A percentile compares a stretch with the other conserved stretches of the same genome.
Conservation (phyloP, 2,888 invertebrate genomes). For the Steinernema hermaphroditum region DNA sequence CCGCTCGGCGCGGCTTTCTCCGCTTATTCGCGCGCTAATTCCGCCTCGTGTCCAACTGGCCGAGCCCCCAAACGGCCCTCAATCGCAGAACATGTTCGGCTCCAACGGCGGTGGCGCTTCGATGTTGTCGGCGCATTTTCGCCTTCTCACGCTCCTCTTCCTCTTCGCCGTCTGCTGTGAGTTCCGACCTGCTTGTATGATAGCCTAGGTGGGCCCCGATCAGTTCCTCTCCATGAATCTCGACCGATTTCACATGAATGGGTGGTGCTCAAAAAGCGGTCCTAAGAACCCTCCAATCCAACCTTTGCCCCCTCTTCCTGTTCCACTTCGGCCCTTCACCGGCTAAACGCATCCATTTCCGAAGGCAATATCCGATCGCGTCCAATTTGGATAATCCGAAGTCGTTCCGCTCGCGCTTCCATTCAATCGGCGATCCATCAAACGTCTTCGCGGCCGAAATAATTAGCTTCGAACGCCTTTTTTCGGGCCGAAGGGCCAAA, state of each 20-base stretch:
- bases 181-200: background rate
- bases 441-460: background rate
- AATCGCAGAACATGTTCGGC: conserved; percentile 29
- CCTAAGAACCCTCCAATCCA: too few relatives aligned
- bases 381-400: background rate
- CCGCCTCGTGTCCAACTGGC: conserved; percentile 28
- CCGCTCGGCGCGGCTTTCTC: conserved; percentile 5
- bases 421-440: conserved; percentile 14
- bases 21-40: conserved; percentile 24
- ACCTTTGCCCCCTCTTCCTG: too few relatives aligned
- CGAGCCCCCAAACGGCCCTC: conserved; percentile 3
- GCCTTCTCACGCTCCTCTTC: conserved; percentile 28
- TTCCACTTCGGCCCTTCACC: background rate
- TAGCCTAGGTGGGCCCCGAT: too few relatives aligned
- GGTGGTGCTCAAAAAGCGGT: too few relatives aligned
- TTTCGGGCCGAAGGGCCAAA: background rate
- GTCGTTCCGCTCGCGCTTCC: background rate
- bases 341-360: conserved; percentile 2
- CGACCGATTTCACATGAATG: too few relatives aligned
- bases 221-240: too few relatives aligned
- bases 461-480: background rate
- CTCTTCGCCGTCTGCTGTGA: conserved; percentile 29
- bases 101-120: conserved; percentile 23
- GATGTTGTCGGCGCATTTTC: conserved; percentile 30
- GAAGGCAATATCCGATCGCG: background rate